These are phyloP conservation scores for Blastomussa wellsi DNA, from an alignment of 92 coral and sea anemone genomes.

Conservation along the genomic window DNA sequence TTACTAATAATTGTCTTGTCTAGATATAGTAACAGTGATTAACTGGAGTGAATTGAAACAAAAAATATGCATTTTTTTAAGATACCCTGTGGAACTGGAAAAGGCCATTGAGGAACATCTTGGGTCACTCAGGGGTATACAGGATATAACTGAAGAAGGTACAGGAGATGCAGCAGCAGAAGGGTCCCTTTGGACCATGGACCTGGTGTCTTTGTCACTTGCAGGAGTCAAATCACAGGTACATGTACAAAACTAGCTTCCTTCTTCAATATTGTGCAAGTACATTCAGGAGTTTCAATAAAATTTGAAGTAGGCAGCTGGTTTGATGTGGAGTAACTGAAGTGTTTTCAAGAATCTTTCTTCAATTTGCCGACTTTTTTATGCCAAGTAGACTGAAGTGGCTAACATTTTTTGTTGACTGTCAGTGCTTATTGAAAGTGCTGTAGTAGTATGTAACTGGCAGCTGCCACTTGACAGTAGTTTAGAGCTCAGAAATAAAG, in stretches of 20 bases:
- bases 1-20: not conserved
- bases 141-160: constrained; percentile 25
- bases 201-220: constrained; percentile 85
- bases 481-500: no score
- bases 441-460: no score
- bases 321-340: no score
- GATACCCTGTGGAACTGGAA: constrained; percentile 88
- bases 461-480: no score
- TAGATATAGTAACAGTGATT: no score
- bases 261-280: not conserved
- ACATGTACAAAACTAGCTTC: not conserved
- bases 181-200: constrained; percentile 71
- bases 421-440: no score
- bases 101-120: constrained; percentile 77
- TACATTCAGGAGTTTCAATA: no score
- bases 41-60: not conserved
- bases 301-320: no score
- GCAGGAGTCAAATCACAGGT: constrained; percentile 90
- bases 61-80: constrained; percentile 24
- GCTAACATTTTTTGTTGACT: no score
- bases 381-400: no score
- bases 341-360: no score
- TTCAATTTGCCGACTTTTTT: no score
- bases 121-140: constrained; percentile 41
- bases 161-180: constrained; percentile 18